Evolutionary conservation across 2,113 vertebrate species (phyloP).

Genomic region (Craseonycteris thonglongyai): DNA sequence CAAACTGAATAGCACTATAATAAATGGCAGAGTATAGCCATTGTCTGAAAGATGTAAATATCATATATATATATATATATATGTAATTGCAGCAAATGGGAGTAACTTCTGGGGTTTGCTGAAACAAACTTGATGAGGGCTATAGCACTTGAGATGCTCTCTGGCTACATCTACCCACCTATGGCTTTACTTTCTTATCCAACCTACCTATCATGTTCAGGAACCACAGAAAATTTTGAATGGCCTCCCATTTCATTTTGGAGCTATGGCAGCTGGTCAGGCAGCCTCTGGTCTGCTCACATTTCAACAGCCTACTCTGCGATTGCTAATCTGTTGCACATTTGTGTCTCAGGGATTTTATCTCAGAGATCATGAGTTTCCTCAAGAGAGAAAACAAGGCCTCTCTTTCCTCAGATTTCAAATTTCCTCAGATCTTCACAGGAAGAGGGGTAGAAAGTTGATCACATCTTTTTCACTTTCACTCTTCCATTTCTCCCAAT

Average conservation of each 20-base stretch:
- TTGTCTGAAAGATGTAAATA: neutral
- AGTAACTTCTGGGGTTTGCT: no score
- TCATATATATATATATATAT: no score
- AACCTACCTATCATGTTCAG: neutral
- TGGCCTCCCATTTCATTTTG: no score
- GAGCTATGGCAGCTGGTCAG: neutral
- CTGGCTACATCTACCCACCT: fast-evolving
- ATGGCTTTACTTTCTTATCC: no score
- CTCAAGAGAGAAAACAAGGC: neutral
- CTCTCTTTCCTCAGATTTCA: neutral
- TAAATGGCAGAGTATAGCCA: neutral
- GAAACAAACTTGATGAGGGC: neutral
- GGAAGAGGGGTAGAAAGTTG: neutral
- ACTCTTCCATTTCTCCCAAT: neutral
- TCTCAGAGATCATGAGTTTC: neutral
- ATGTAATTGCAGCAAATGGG: neutral
- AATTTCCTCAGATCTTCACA: neutral
- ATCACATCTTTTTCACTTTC: neutral
- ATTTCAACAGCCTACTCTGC: neutral
- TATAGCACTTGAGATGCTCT: neutral
- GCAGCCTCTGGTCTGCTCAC: neutral
- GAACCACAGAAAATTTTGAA: neutral
- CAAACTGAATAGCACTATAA: neutral
- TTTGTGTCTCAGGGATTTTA: neutral
- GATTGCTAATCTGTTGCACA: neutral